These are phyloP conservation scores for Turritopsis rubra DNA, from an alignment of 30 jellyfish, hydroid and myxozoan species.

Conservation along the genomic window DNA sequence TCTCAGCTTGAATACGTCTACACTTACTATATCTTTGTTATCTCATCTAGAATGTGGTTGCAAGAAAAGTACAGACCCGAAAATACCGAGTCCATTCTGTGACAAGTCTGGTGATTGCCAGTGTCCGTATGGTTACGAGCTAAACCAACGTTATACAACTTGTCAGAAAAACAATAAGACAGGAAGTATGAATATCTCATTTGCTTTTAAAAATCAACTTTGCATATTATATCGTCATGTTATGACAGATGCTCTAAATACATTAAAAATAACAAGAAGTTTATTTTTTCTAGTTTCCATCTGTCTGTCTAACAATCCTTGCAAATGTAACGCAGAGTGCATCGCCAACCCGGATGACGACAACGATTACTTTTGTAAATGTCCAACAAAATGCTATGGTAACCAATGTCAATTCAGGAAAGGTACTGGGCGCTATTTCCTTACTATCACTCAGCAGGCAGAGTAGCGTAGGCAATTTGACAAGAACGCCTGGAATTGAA, in stretches of 20 bases:
- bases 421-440: neutral
- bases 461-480: too few relatives aligned
- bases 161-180: neutral
- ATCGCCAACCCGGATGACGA: conserved; percentile 34
- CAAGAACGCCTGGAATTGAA: too few relatives aligned
- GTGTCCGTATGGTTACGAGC: neutral
- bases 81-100: conserved; percentile 6
- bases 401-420: neutral
- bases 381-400: conserved; percentile 5
- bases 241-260: too few relatives aligned
- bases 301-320: conserved; percentile 35
- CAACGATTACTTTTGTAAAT: neutral
- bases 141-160: neutral
- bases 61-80: neutral
- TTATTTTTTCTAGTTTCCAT: too few relatives aligned
- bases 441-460: neutral
- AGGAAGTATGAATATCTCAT: too few relatives aligned
- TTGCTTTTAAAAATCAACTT: too few relatives aligned
- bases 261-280: too few relatives aligned
- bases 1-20: neutral
- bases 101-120: neutral
- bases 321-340: conserved; percentile 60
- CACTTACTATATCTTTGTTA: neutral
- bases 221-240: too few relatives aligned
- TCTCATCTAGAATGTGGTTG: conserved; percentile 12